phyloP scores from a whole-genome alignment of 1,140 invertebrate species.

The Brachionus sp. region DNA sequence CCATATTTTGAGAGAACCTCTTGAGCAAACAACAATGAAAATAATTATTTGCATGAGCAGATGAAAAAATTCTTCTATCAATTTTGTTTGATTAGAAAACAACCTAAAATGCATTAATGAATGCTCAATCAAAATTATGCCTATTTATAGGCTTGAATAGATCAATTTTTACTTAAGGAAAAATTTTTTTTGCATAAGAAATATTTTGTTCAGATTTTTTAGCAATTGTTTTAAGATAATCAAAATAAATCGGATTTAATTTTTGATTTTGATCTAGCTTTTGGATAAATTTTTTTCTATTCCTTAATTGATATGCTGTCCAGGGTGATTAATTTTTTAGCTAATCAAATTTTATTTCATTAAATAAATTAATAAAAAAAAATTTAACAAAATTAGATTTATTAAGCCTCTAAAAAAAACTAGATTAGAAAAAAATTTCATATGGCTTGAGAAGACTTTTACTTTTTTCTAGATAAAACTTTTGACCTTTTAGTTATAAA shows the following conservation, averaged over 20 bases:
- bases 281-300: background rate
- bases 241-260: background rate
- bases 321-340: background rate
- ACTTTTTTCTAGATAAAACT: background rate
- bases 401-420: background rate
- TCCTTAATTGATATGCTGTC: background rate
- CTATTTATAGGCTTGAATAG: background rate
- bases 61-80: background rate
- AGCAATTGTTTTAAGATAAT: background rate
- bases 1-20: background rate
- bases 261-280: background rate
- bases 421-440: background rate
- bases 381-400: background rate
- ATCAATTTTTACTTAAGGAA: background rate
- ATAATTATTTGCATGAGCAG: background rate
- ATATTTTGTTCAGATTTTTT: background rate
- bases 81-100: background rate
- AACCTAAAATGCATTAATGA: background rate
- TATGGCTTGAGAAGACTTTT: background rate
- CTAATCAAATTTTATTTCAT: no score
- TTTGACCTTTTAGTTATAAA: background rate
- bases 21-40: background rate
- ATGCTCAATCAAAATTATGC: background rate
- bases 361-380: background rate
- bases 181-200: background rate